Conservation (phyloP, 2,888 invertebrate species). For the Apodemia mormo region DNA sequence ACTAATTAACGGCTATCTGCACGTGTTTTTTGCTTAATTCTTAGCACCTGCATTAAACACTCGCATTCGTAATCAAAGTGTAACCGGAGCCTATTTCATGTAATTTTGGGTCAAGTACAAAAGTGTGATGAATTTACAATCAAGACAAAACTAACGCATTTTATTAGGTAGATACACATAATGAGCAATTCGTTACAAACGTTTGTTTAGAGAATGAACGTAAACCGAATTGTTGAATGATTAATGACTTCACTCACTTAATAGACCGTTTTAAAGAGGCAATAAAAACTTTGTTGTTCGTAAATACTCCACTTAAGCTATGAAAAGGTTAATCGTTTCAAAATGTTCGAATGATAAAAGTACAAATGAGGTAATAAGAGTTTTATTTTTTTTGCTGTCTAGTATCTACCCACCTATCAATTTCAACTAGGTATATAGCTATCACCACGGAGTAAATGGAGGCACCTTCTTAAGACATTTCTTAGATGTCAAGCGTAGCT, state of each 20-base stretch:
- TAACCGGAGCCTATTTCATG: too few relatives aligned
- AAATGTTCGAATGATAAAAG: neutral
- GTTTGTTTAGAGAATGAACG: conserved; percentile 8
- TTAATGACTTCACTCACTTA: conserved; percentile 22
- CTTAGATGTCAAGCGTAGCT: too few relatives aligned
- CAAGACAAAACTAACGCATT: neutral
- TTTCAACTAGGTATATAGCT: too few relatives aligned
- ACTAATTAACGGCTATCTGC: too few relatives aligned
- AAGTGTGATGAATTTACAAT: neutral
- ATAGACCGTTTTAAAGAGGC: conserved; percentile 7
- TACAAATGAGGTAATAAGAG: neutral
- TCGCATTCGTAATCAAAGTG: too few relatives aligned
- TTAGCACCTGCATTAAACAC: too few relatives aligned
- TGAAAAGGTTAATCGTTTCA: neutral
- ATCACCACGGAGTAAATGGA: too few relatives aligned
- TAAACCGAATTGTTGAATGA: conserved; percentile 23
- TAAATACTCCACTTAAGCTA: neutral
- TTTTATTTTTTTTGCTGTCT: too few relatives aligned
- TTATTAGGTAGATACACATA: neutral
- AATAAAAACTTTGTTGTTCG: conserved; percentile 5
- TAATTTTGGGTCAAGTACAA: neutral
- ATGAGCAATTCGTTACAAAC: neutral
- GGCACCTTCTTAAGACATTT: too few relatives aligned
- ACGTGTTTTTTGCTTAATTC: too few relatives aligned
- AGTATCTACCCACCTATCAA: too few relatives aligned